phyloP scores from a whole-genome alignment of 2,888 invertebrate species.

The Emmelina monodactyla region DNA sequence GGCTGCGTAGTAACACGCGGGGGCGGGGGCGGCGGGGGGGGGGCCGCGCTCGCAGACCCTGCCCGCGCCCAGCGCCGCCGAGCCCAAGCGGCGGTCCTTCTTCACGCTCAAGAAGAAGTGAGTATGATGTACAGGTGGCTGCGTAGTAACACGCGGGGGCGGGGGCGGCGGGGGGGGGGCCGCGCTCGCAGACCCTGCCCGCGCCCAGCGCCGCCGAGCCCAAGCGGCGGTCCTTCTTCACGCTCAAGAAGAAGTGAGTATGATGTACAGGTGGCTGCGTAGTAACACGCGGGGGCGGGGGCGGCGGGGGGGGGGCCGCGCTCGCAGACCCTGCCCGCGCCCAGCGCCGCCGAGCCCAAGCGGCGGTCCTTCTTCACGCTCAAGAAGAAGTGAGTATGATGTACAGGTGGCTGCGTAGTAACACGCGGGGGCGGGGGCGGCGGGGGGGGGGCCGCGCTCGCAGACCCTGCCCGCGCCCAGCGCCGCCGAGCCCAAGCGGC shows the following conservation, averaged over 20 bases:
- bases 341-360: conserved; percentile 83
- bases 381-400: conserved; percentile 94
- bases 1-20: no score
- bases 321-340: conserved; percentile 94
- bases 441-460: no score
- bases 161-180: no score
- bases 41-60: conserved; percentile 91
- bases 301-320: no score
- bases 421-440: no score
- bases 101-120: conserved; percentile 99
- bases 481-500: conserved; percentile 84
- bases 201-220: conserved; percentile 84
- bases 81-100: conserved; percentile 95
- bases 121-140: no score
- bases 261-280: no score
- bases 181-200: conserved; percentile 92
- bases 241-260: conserved; percentile 96
- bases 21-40: no score
- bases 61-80: conserved; percentile 84
- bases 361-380: conserved; percentile 97
- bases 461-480: conserved; percentile 96
- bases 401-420: no score
- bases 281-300: no score
- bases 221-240: conserved; percentile 97
- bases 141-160: no score